These are phyloP conservation scores for Saxidomus purpurata DNA, from an alignment of 1,140 invertebrate species.

Conservation along the genomic window DNA sequence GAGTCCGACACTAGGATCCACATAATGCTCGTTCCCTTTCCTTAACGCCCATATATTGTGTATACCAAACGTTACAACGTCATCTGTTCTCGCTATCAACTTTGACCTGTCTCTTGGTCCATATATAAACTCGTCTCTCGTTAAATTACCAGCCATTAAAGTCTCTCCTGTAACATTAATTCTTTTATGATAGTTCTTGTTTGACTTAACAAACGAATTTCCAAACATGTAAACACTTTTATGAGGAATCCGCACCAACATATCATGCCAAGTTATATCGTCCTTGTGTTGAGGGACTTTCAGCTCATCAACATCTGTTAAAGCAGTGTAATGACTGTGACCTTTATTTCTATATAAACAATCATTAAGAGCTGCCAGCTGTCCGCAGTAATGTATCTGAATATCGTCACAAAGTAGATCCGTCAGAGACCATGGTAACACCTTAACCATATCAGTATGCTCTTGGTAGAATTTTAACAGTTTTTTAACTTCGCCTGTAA, in stretches of 20 bases:
- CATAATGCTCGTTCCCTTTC: not conserved
- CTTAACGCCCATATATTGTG: conserved; percentile 28
- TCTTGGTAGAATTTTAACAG: too few relatives aligned
- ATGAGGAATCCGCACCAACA: too few relatives aligned
- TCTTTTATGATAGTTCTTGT: not conserved
- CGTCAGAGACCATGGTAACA: too few relatives aligned
- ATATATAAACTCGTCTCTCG: not conserved
- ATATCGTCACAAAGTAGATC: too few relatives aligned
- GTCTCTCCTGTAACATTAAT: too few relatives aligned
- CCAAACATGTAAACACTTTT: conserved; percentile 37
- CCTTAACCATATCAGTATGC: too few relatives aligned
- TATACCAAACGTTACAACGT: conserved; percentile 38
- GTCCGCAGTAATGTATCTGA: conserved; percentile 30
- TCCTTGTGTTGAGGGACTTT: too few relatives aligned
- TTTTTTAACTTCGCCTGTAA: not conserved
- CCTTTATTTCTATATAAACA: too few relatives aligned
- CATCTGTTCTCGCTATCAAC: not conserved
- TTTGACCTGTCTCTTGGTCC: conserved; percentile 16
- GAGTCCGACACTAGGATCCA: not conserved
- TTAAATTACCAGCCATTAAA: not conserved
- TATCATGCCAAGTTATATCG: too few relatives aligned
- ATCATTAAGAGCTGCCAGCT: too few relatives aligned
- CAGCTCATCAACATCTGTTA: too few relatives aligned
- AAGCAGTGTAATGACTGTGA: too few relatives aligned
- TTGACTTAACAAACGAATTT: not conserved